Evolutionary conservation across 2,888 invertebrate genomes (phyloP).

Genomic region (Drosophila infuscata): DNA sequence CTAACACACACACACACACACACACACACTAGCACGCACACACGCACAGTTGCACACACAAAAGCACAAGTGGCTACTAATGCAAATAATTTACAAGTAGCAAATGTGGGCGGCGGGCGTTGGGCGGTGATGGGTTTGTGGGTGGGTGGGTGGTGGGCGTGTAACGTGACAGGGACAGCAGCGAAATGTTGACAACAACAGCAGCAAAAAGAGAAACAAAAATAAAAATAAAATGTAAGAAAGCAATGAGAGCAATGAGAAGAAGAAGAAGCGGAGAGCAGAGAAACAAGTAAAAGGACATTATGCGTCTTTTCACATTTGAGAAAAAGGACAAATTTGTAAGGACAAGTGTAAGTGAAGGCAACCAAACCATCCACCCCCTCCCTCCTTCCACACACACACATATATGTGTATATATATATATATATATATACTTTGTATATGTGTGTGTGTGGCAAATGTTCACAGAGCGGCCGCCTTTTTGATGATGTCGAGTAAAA

Average conservation of each 20-base stretch:
- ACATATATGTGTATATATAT: conserved; percentile 22
- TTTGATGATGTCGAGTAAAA: conserved; percentile 70
- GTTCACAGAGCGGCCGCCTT: conserved; percentile 39
- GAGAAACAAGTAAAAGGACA: conserved; percentile 72
- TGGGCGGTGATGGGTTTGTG: conserved; percentile 48
- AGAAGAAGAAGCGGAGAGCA: conserved; percentile 15
- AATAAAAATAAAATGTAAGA: conserved; percentile 54
- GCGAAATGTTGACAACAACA: conserved; percentile 74
- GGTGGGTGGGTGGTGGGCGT: conserved; percentile 64
- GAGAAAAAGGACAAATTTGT: conserved; percentile 81
- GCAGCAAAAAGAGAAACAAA: conserved; percentile 50
- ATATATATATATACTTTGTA: conserved; percentile 6
- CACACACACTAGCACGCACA: conserved; percentile 21
- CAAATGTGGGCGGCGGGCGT: conserved; percentile 73
- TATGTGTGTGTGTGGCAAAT: conserved; percentile 24
- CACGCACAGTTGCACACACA: conserved; percentile 29
- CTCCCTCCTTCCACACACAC: conserved; percentile 9
- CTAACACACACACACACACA: no score
- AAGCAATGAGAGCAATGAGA: conserved; percentile 36
- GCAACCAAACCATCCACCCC: conserved; percentile 45
- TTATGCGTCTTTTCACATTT: conserved; percentile 82
- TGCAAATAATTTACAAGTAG: conserved; percentile 83
- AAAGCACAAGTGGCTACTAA: conserved; percentile 82
- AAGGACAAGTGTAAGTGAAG: conserved; percentile 81
- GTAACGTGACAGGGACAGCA: conserved; percentile 61